Evolutionary conservation across 2,797 vertebrate species (phyloP).

Genomic region (Schizopygopsis pylzovi): DNA sequence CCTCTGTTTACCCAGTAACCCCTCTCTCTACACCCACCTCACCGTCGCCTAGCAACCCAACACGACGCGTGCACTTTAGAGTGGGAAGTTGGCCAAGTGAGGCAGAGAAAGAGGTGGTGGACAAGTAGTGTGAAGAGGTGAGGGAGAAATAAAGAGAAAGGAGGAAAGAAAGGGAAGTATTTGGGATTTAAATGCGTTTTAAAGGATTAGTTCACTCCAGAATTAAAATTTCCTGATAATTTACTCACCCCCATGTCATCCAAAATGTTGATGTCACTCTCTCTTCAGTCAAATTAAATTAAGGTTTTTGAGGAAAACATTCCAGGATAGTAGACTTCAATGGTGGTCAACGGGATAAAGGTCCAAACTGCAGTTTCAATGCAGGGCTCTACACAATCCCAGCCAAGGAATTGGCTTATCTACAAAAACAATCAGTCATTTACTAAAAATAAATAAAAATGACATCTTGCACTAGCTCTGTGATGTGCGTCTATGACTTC

Average conservation of each 20-base stretch:
- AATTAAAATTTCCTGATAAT: not conserved
- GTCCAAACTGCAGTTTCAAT: not conserved
- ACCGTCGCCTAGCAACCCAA: constrained; percentile 66
- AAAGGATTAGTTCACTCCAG: not conserved
- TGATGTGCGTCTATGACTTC: not conserved
- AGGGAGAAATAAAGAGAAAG: constrained; percentile 40
- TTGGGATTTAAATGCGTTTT: not conserved
- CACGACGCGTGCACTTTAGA: constrained; percentile 61
- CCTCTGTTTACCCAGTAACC: constrained; percentile 65
- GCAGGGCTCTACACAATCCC: not conserved
- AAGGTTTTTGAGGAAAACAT: not conserved
- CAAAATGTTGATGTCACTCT: not conserved
- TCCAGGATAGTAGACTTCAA: not conserved
- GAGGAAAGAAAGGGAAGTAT: constrained; percentile 22
- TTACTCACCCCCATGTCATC: not conserved
- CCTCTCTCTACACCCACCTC: constrained; percentile 66
- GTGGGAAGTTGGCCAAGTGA: constrained; percentile 65
- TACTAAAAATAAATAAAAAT: too few relatives aligned
- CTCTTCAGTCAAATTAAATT: not conserved
- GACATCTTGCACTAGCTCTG: not conserved
- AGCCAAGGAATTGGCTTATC: not conserved
- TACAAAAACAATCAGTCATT: not conserved
- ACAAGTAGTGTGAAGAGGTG: constrained; percentile 51
- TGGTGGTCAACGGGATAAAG: not conserved
- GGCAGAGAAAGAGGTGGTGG: constrained; percentile 59